phyloP scores from a whole-genome alignment of 2,113 vertebrate genomes.

The Coreoperca whiteheadi region DNA sequence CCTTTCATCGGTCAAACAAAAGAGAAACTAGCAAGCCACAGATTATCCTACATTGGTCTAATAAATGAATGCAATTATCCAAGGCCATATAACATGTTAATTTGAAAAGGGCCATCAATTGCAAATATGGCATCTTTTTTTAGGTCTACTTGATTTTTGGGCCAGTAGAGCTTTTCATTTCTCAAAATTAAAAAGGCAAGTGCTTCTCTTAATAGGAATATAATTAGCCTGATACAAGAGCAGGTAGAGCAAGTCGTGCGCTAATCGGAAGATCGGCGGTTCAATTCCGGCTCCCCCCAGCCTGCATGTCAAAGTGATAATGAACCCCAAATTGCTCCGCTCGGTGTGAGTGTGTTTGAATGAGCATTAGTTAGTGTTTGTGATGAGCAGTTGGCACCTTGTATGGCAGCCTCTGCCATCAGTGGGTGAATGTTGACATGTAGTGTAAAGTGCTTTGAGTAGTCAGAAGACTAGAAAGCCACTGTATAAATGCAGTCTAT shows the following conservation, averaged over 20 bases:
- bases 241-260: background rate
- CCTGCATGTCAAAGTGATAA: no score
- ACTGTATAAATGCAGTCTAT: no score
- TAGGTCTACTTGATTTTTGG: conserved; percentile 9
- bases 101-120: conserved; percentile 38
- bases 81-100: conserved; percentile 20
- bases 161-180: conserved; percentile 36
- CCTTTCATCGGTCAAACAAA: conserved; percentile 19
- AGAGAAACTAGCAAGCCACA: conserved; percentile 15
- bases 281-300: no score
- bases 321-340: no score
- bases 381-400: no score
- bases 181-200: conserved; percentile 47
- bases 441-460: no score
- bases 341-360: no score
- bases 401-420: no score
- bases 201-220: conserved; percentile 44
- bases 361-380: no score
- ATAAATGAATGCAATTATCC: conserved; percentile 37
- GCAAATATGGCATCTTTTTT: conserved; percentile 3
- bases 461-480: no score
- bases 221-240: conserved; percentile 46
- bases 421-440: no score
- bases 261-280: no score
- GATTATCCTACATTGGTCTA: conserved; percentile 12